A percentile compares a stretch with the other conserved stretches of the same genome.
Evolutionary conservation across 2,888 invertebrate genomes (phyloP).

Genomic region (Tinea pellionella): DNA sequence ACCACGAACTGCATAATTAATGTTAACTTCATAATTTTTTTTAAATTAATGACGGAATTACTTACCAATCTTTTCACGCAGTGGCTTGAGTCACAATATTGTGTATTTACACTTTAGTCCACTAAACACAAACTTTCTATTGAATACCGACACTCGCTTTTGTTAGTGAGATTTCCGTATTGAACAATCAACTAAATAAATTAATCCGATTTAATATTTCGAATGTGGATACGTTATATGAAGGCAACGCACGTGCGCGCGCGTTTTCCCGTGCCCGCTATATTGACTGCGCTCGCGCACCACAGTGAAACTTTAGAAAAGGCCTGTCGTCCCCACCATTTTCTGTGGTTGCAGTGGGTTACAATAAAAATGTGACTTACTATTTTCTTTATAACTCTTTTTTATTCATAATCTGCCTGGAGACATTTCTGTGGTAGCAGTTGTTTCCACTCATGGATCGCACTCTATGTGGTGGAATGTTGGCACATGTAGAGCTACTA

Average conservation of each 20-base stretch:
- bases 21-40: too few relatives aligned
- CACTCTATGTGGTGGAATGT: too few relatives aligned
- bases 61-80: not conserved
- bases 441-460: too few relatives aligned
- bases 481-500: too few relatives aligned
- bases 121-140: not conserved
- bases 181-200: not conserved
- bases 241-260: constrained; percentile 27
- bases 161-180: not conserved
- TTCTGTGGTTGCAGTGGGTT: constrained; percentile 36
- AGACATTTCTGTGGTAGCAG: too few relatives aligned
- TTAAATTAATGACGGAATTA: not conserved
- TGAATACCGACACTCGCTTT: not conserved
- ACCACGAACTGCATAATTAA: too few relatives aligned
- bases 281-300: constrained; percentile 43
- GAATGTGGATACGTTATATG: not conserved
- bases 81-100: not conserved
- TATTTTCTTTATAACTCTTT: constrained; percentile 6
- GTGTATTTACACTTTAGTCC: not conserved
- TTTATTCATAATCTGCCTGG: not conserved
- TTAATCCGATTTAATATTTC: not conserved
- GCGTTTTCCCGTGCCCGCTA: constrained; percentile 31
- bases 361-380: constrained; percentile 39
- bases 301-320: constrained; percentile 41
- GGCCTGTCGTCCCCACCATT: constrained; percentile 39